Evolutionary conservation across 2,888 invertebrate genomes (phyloP).

Genomic region (Nemurella pictetii): DNA sequence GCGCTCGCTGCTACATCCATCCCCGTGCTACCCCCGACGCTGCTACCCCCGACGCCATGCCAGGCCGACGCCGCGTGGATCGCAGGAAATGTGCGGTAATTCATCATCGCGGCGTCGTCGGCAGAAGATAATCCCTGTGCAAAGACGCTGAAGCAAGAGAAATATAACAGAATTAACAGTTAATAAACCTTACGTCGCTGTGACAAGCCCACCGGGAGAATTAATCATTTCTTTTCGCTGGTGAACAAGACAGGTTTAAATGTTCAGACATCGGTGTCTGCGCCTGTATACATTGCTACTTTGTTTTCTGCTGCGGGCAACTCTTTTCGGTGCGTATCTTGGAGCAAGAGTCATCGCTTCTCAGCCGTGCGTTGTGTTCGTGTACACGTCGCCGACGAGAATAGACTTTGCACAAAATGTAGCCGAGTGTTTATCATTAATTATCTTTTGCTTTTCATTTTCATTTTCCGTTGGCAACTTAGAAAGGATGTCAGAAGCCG

Average conservation of each 20-base stretch:
- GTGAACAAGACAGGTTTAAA: conserved; percentile 25
- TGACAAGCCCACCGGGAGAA: conserved; percentile 20
- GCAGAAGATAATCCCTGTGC: conserved; percentile 31
- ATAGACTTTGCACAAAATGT: conserved; percentile 2
- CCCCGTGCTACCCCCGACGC: neutral
- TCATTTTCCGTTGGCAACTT: neutral
- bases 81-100: conserved; percentile 26
- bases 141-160: conserved; percentile 15
- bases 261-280: conserved; percentile 17
- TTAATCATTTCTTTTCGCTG: conserved; percentile 26
- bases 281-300: neutral
- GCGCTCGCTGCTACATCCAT: neutral
- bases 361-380: neutral
- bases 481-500: neutral
- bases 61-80: neutral
- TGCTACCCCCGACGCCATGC: neutral
- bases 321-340: neutral
- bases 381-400: neutral
- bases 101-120: conserved; percentile 22
- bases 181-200: conserved; percentile 26
- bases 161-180: conserved; percentile 33
- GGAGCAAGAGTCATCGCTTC: neutral
- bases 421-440: conserved; percentile 3
- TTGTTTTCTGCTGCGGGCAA: neutral
- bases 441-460: neutral